Evolutionary conservation across 2,113 vertebrate species (phyloP), one percentile per base, ranked within the genome.

Genomic region (Brachyhypopomus gauderio): DNA sequence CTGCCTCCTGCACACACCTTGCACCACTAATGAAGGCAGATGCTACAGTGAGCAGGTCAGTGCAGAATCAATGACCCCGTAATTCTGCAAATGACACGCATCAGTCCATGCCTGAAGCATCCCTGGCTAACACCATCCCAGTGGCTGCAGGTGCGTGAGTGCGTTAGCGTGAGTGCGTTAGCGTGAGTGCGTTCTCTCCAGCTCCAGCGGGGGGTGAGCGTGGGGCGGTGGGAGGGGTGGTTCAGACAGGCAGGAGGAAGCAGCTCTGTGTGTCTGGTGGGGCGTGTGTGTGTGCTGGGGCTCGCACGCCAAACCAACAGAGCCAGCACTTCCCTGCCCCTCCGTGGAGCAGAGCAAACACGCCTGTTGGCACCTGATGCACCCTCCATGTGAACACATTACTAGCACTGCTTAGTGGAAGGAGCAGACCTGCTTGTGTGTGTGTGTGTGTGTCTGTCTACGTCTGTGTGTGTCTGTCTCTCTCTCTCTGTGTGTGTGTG

Each of bases 11-110:
- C 66, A n/a, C 0, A 72, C 14, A 22, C 38, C 71, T 72, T 58
- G 72, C n/a, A 27, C 38, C 63, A 74, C 64, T 72, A 59, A 52
- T 87, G 48, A 86, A 85, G 85, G 78, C 41, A 45, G 52, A 55
- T 23, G 55, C 60, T 48, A 83, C 17, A 48, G 27, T 25, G 69
- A 66, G 5, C 36, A 86, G 34, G 56, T 81, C 22, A 84, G 80
- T 63, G 78, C 3, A 23, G 34, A 70, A 34, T 82, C 25, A 82
- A 66, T 75, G 62, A 56, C 22, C 25, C 82, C 72, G 58, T 5
- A 7, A 74, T 71, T 27, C 77, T 45, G 69, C 4, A 70, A 84
- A 83, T 55, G 22, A n/a, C 77, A 73, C 60, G 84, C 84, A 7
- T 75, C 75, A 60, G 5, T 76, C 66, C 17, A 1, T 30, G 76